These are phyloP conservation scores for Drosophila azteca DNA, from an alignment of 1,140 invertebrate species.

Conservation along the genomic window DNA sequence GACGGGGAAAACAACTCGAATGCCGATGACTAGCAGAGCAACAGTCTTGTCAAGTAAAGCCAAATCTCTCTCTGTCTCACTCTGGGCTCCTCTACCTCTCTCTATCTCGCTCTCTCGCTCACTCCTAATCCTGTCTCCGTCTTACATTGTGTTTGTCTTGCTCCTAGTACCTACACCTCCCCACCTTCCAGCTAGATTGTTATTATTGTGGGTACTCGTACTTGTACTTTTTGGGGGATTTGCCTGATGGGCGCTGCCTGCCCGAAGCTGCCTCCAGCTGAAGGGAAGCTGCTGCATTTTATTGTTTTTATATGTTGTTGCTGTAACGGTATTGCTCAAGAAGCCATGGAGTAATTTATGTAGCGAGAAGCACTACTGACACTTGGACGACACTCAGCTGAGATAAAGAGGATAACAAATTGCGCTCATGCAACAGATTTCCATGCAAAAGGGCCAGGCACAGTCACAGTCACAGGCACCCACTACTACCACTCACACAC, in stretches of 20 bases:
- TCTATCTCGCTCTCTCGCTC: neutral
- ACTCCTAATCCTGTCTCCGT: neutral
- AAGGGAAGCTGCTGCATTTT: slow-evolving; percentile 24
- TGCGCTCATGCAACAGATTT: slow-evolving; percentile 80
- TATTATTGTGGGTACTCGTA: slow-evolving; percentile 23
- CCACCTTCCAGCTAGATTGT: slow-evolving; percentile 1
- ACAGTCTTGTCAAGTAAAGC: slow-evolving; percentile 50
- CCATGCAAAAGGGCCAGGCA: slow-evolving; percentile 49
- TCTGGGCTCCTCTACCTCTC: slow-evolving; percentile 9
- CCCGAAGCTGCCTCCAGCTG: neutral
- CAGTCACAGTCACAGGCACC: neutral
- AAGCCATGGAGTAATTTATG: slow-evolving; percentile 71
- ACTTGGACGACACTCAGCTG: slow-evolving; percentile 77
- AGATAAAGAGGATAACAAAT: slow-evolving; percentile 81
- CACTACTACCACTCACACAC: slow-evolving; percentile 16
- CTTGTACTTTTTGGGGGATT: slow-evolving; percentile 17
- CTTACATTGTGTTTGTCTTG: slow-evolving; percentile 26
- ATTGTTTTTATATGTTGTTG: slow-evolving; percentile 56
- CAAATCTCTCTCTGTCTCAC: slow-evolving; percentile 2
- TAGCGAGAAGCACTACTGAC: slow-evolving; percentile 76
- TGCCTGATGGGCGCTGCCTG: neutral
- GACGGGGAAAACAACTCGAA: slow-evolving; percentile 4
- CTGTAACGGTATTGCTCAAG: slow-evolving; percentile 51
- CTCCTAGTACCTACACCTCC: neutral
- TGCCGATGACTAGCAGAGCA: slow-evolving; percentile 14